Percentiles rank a stretch among this genome's conserved stretches.
phyloP scores from a whole-genome alignment of 2,113 vertebrate genomes.

The Romanogobio albipinnatus region DNA sequence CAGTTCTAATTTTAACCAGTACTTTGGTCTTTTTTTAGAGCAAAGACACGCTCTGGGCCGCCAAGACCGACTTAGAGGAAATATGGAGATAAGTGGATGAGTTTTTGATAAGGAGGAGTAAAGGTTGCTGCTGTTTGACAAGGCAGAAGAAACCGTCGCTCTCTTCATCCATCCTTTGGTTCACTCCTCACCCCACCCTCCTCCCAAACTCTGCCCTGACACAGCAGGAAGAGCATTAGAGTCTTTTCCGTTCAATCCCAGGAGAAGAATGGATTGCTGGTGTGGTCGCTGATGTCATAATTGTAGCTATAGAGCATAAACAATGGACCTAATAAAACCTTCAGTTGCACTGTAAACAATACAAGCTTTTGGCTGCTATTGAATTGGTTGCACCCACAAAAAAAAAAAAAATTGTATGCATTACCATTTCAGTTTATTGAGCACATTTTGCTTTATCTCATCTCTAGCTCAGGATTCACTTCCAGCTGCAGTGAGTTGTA shows the following conservation, averaged over 20 bases:
- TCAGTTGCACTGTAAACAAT: conserved; percentile 2
- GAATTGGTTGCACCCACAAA: conserved; percentile 3
- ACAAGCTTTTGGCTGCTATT: conserved; percentile 20
- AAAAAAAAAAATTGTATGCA: not conserved
- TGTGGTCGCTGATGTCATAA: conserved; percentile 12
- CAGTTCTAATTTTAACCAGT: conserved; percentile 41
- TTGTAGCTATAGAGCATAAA: conserved; percentile 15
- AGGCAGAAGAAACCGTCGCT: not conserved
- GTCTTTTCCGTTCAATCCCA: conserved; percentile 8
- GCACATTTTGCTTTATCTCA: conserved; percentile 24
- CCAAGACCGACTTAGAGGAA: conserved; percentile 51
- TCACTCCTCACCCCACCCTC: not conserved
- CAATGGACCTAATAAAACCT: conserved; percentile 4
- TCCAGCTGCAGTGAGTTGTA: conserved; percentile 2
- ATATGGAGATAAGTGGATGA: not conserved
- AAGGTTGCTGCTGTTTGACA: conserved; percentile 19
- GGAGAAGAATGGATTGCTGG: conserved; percentile 16
- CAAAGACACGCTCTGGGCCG: conserved; percentile 50
- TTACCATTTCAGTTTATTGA: not conserved
- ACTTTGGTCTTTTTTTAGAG: conserved; percentile 53
- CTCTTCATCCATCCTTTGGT: conserved; percentile 4
- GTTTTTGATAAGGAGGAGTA: not conserved
- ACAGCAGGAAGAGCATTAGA: conserved; percentile 7
- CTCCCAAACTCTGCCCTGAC: not conserved
- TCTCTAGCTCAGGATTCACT: conserved; percentile 35